Conservation (phyloP, 2,113 vertebrate species). For the Pelodiscus sinensis region DNA sequence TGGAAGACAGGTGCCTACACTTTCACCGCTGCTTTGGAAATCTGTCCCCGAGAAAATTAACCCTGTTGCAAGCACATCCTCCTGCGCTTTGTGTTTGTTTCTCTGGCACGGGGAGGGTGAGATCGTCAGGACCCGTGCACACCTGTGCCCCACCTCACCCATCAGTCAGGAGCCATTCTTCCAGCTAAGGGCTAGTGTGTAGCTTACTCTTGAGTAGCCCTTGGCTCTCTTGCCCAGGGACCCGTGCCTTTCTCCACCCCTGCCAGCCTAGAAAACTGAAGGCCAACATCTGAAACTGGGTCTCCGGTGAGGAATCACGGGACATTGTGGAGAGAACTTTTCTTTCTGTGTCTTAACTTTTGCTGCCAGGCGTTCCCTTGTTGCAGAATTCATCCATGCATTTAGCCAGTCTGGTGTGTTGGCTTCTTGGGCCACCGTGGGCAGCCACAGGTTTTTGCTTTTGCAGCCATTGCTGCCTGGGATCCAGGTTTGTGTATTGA, state of each 20-base stretch:
- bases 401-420: background rate
- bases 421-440: background rate
- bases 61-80: background rate
- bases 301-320: background rate
- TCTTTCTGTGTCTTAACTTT: background rate
- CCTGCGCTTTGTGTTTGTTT: background rate
- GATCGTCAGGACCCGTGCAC: background rate
- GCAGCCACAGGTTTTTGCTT: background rate
- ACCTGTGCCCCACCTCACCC: background rate
- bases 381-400: background rate
- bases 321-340: background rate
- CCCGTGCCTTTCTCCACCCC: background rate
- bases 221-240: background rate
- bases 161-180: background rate
- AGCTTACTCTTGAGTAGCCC: background rate
- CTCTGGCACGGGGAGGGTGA: background rate
- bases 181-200: background rate
- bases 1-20: background rate
- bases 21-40: background rate
- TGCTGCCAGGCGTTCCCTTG: background rate
- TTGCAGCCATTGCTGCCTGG: background rate
- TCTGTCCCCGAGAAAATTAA: background rate
- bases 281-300: background rate
- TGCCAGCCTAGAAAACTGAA: background rate
- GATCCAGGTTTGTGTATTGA: slow-evolving; percentile 8